Percentiles rank a stretch among this genome's conserved stretches.
These are phyloP conservation scores for Danio aesculapii DNA, from an alignment of 2,797 vertebrate genomes.

Conservation along the genomic window DNA sequence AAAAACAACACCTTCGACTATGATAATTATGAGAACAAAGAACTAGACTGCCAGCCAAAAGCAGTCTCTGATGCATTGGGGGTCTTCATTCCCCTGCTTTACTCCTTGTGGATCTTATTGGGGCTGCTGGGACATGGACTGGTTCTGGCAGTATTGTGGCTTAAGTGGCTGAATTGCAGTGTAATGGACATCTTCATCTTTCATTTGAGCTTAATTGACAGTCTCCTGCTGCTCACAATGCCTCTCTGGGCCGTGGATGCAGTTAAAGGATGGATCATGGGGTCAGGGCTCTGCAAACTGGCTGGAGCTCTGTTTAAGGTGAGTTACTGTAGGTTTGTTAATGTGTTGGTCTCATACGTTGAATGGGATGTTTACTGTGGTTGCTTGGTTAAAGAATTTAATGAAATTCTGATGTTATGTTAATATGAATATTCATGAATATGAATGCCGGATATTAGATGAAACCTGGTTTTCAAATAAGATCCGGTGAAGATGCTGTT, in stretches of 20 bases:
- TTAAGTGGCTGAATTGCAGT: conserved; percentile 68
- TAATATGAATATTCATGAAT: too few relatives aligned
- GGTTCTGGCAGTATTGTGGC: conserved; percentile 73
- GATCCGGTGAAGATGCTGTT: too few relatives aligned
- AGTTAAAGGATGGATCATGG: conserved; percentile 77
- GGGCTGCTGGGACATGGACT: conserved; percentile 76
- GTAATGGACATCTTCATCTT: conserved; percentile 87
- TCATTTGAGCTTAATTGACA: conserved; percentile 81
- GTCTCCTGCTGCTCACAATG: conserved; percentile 82
- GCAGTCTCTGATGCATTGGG: conserved; percentile 65
- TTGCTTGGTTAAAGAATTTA: background rate
- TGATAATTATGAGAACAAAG: conserved; percentile 55
- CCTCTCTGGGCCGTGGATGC: conserved; percentile 82
- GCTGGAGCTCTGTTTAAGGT: conserved; percentile 84
- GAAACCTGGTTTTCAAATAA: background rate
- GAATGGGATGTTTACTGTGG: background rate
- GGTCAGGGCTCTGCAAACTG: conserved; percentile 80
- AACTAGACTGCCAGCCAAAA: background rate
- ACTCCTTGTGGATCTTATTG: conserved; percentile 72
- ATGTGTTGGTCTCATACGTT: background rate
- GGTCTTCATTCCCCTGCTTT: conserved; percentile 78
- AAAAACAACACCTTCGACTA: conserved; percentile 61
- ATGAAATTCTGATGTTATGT: background rate
- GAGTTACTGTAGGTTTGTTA: conserved; percentile 38
- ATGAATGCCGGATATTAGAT: background rate